Base-by-base conservation (phyloP, 2,888 invertebrate species). In the Drosophila formosana region DNA sequence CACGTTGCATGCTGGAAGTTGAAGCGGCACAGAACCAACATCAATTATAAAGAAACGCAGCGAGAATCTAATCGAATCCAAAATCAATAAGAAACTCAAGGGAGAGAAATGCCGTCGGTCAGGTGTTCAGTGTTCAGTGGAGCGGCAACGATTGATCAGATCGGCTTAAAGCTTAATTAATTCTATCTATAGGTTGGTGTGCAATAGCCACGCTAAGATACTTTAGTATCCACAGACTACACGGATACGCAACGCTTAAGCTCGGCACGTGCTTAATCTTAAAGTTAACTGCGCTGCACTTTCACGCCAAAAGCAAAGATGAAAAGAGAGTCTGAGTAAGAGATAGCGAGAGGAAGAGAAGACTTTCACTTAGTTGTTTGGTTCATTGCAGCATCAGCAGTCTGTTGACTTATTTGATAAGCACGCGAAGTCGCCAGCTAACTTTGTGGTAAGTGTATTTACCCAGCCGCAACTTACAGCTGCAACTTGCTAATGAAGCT, bases 401-500 rank as follows among this genome's bases (percentile, higher is more conserved):
- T 32, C 34, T 46, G 34, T 65, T 53, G 73, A 71, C 71, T 75
- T 75, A 32, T 66, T 56, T 8, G 51, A 23, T 39, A 25, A 25
- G 43, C 25, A 51, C 13, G 47, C 61, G 63, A 52, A 60, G 32
- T 62, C 37, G 51, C 32, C 63, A 51, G 53, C 41, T 39, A 68
- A 73, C 49, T 71, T 73, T 53, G 30, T 49, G 30, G 41, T 53
- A 67, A 81, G 62, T 70, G 45, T 73, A 70, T 77, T 86, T 51
- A 26, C 41, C 26, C 49, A 57, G 52, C 45, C 52, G 47, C 51
- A 49, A 57, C 23, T 71, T 43, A 74, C 66, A 51, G 47, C 37
- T 61, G 53, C 53, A 28, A 32, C 39, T 49, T 45, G 61, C 75
- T 82, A 88, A 82, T 82, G 68, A 88, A 80, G 75, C 74, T 67